These are phyloP conservation scores for Vanessa atalanta DNA, from an alignment of 1,140 invertebrate species.

Conservation along the genomic window DNA sequence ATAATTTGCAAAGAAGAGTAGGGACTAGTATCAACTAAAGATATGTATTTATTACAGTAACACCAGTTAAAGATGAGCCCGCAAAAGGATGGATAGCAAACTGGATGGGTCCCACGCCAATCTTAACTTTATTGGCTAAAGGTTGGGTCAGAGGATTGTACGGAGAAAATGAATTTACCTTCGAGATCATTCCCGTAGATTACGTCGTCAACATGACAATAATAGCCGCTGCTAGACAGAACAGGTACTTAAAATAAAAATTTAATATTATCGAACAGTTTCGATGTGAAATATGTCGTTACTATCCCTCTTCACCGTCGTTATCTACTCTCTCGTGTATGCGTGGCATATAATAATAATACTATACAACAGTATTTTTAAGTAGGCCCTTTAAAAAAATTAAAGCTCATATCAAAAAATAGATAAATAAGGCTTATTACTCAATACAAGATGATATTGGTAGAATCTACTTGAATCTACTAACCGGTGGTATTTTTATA, in stretches of 20 bases:
- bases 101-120: slow-evolving; percentile 40
- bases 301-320: too few species aligned
- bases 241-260: slow-evolving; percentile 32
- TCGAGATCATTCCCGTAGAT: slow-evolving; percentile 50
- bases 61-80: slow-evolving; percentile 39
- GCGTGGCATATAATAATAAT: too few species aligned
- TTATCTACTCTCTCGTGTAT: too few species aligned
- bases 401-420: too few species aligned
- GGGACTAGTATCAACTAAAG: neutral
- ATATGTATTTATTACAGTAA: slow-evolving; percentile 33
- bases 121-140: slow-evolving; percentile 28
- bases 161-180: slow-evolving; percentile 5
- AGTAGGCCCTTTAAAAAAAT: too few species aligned
- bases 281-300: neutral
- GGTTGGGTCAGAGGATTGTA: slow-evolving; percentile 36
- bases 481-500: too few species aligned
- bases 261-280: neutral
- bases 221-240: slow-evolving; percentile 37
- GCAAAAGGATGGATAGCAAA: slow-evolving; percentile 47
- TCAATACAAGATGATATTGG: too few species aligned
- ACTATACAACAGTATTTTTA: too few species aligned
- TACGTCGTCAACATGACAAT: slow-evolving; percentile 47
- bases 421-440: too few species aligned
- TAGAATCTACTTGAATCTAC: too few species aligned
- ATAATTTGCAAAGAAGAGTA: too few species aligned